These are phyloP conservation scores for Aplocera efformata DNA, from an alignment of 2,888 invertebrate genomes.

Conservation along the genomic window DNA sequence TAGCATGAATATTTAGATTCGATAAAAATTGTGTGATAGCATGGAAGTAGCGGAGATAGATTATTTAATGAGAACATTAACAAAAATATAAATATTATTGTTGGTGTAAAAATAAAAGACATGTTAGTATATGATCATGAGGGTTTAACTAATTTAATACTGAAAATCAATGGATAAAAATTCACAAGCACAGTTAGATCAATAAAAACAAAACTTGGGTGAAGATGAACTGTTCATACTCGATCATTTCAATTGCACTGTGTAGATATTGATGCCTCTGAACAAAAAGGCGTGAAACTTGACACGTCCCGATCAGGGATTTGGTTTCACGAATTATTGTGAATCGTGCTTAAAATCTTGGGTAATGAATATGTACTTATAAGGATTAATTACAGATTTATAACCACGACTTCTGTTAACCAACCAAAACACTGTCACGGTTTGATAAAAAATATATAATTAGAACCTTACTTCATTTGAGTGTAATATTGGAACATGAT, in stretches of 20 bases:
- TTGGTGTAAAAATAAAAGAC: too few species aligned
- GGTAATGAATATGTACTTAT: conserved; percentile 25
- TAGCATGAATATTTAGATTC: too few species aligned
- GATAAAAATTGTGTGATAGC: too few species aligned
- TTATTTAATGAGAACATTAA: too few species aligned
- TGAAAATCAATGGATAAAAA: too few species aligned
- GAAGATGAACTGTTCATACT: conserved; percentile 1
- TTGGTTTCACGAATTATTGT: conserved; percentile 27
- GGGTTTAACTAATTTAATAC: too few species aligned
- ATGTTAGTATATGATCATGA: too few species aligned
- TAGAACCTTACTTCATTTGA: conserved; percentile 30
- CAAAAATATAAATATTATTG: too few species aligned
- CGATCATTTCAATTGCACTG: not conserved
- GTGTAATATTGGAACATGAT: conserved; percentile 17
- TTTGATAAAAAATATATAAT: conserved; percentile 33
- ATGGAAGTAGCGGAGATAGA: too few species aligned
- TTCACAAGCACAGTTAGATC: too few species aligned
- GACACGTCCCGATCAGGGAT: conserved; percentile 28
- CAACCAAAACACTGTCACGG: conserved; percentile 15
- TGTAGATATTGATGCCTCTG: conserved; percentile 13
- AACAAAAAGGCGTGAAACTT: conserved; percentile 17
- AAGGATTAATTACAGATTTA: conserved; percentile 30
- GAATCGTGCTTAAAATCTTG: conserved; percentile 37
- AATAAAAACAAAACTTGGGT: too few species aligned
- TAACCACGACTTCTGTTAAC: conserved; percentile 22